These are phyloP conservation scores for Spilosoma lubricipeda DNA, from an alignment of 2,888 invertebrate species.

Conservation along the genomic window DNA sequence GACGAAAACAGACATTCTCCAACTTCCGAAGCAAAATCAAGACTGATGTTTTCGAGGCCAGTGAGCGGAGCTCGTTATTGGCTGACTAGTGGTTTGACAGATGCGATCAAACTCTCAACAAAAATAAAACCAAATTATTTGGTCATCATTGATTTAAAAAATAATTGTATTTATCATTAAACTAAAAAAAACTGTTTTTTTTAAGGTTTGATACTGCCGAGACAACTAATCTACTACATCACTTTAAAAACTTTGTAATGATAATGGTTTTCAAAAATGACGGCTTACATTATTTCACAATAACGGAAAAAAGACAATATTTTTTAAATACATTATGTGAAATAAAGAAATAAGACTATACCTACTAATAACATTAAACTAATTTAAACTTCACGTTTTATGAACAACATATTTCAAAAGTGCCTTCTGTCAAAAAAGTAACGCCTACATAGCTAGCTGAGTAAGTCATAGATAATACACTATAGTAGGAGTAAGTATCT, in stretches of 20 bases:
- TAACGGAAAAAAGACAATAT: no score
- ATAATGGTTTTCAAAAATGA: neutral
- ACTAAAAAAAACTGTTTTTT: no score
- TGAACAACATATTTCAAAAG: neutral
- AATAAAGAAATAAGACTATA: neutral
- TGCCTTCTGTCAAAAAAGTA: neutral
- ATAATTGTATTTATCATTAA: neutral
- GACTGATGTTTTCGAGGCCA: conserved; percentile 62
- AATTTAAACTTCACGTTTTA: neutral
- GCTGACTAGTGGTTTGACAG: conserved; percentile 58
- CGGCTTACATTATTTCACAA: neutral
- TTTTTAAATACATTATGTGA: neutral
- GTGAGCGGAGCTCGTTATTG: conserved; percentile 51
- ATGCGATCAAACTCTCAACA: conserved; percentile 45
- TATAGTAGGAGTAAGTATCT: neutral
- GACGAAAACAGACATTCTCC: conserved; percentile 49
- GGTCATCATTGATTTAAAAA: conserved; percentile 8
- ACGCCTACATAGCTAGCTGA: neutral
- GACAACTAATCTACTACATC: neutral
- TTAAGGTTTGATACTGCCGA: neutral
- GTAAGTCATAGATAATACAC: no score
- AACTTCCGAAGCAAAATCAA: conserved; percentile 45
- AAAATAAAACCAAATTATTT: conserved; percentile 19
- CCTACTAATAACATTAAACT: no score
- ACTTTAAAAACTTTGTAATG: neutral